phyloP scores from a whole-genome alignment of 2,797 vertebrate genomes.

The Phataginus tetradactyla region DNA sequence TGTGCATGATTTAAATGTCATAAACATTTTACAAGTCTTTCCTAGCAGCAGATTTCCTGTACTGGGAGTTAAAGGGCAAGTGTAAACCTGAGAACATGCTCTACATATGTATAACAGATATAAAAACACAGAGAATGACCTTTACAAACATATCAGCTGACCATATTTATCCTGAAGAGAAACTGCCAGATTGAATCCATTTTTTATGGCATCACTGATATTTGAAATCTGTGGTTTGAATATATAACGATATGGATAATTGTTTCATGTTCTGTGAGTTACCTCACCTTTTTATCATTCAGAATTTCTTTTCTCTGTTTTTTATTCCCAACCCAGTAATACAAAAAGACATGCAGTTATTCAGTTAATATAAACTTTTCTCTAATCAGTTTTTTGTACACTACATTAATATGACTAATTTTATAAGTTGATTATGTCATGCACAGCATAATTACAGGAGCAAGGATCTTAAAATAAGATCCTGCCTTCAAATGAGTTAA shows the following conservation, averaged over 20 bases:
- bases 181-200: neutral
- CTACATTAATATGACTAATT: neutral
- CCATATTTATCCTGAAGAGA: conserved; percentile 52
- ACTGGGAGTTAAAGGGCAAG: conserved; percentile 75
- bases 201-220: neutral
- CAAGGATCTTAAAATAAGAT: neutral
- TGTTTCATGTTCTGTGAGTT: neutral
- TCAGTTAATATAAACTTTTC: neutral
- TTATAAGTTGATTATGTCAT: neutral
- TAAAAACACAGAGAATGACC: conserved; percentile 64
- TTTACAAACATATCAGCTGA: conserved; percentile 47
- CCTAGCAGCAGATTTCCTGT: conserved; percentile 74
- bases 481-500: neutral
- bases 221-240: neutral
- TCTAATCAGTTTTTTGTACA: neutral
- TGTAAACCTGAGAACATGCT: conserved; percentile 68
- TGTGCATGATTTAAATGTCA: conserved; percentile 66
- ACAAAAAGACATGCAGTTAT: neutral
- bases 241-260: neutral
- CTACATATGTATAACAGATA: conserved; percentile 63
- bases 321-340: neutral
- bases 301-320: neutral
- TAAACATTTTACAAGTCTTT: conserved; percentile 73
- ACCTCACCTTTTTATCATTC: neutral
- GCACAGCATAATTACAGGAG: neutral